Conservation (phyloP, 1,140 invertebrate species). For the Dolichoris vasculosae region DNA sequence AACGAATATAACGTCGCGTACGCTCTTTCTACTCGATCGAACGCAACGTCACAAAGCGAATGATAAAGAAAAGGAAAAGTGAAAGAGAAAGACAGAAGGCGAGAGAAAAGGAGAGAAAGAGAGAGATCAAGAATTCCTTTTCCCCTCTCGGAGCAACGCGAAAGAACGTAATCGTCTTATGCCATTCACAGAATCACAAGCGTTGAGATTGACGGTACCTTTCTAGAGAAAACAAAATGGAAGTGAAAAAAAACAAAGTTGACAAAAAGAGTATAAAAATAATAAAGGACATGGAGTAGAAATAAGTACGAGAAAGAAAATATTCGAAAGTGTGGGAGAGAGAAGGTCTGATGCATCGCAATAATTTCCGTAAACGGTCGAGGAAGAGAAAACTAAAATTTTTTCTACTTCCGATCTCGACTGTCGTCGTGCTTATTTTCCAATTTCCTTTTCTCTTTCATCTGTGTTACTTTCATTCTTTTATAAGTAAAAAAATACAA, state of each 20-base stretch:
- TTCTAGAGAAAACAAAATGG: slow-evolving; percentile 36
- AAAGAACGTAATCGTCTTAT: slow-evolving; percentile 43
- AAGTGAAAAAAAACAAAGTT: background rate
- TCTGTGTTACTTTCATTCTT: background rate
- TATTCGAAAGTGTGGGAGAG: slow-evolving; percentile 11
- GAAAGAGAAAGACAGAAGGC: background rate
- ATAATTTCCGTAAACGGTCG: slow-evolving; percentile 25
- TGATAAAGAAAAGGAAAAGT: slow-evolving; percentile 20
- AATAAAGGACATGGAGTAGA: background rate
- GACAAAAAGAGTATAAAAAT: background rate
- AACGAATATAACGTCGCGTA: background rate
- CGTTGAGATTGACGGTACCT: slow-evolving; percentile 30
- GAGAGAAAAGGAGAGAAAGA: slow-evolving; percentile 1
- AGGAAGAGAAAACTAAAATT: background rate
- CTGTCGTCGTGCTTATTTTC: slow-evolving; percentile 30
- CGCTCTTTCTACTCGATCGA: slow-evolving; percentile 22
- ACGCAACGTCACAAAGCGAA: slow-evolving; percentile 12
- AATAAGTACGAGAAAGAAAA: background rate
- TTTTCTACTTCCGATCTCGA: background rate
- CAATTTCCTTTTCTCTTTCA: background rate
- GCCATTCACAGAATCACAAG: slow-evolving; percentile 30
- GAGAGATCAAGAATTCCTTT: background rate
- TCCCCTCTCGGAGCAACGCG: slow-evolving; percentile 21
- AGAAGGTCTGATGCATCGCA: background rate
- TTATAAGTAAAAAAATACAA: slow-evolving; percentile 15